Evolutionary conservation across 2,113 vertebrate species (phyloP), one percentile per base, ranked within the genome.

Genomic region (Regulus satrapa): DNA sequence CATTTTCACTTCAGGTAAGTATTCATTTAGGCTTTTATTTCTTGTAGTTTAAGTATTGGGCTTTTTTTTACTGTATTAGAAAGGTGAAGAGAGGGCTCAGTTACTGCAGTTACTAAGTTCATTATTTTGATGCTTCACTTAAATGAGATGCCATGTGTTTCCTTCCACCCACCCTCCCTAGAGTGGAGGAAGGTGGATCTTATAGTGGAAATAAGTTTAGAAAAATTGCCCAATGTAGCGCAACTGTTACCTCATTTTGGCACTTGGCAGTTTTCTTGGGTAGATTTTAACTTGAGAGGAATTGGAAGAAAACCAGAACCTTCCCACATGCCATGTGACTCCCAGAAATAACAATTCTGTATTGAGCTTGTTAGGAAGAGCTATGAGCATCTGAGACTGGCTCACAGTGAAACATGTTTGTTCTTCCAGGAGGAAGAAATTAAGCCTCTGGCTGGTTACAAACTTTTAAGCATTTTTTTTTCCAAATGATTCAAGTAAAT

Each of bases 321-420:
- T 84, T 97, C 92, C 94, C 80, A 97, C 95, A 32, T 85, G 48
- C 92, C 85, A 88, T 77, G 88, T 97, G 94, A 96, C 88, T 94
- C 92, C 85, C 89, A 94, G 87, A 94, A 95, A 96, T 97, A 95
- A 92, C 86, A 86, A 49, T 83, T 92, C 89, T 72, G 90, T 85
- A 21, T 85, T 94, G 84, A 91, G 45, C 68, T 91, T 81, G 83
- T 94, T 95, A 71, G 69, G 86, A 94, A 86, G 73, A 93, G 58
- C 94, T 96, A 48, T 32, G 83, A 92, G 73, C 56, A 89, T 94
- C 86, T 81, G 77, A 95, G 91, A 48, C 58, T 28, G 64, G 66
- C 58, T 85, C 36, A 31, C 46, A 89, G 61, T 61, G 64, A 95
- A 92, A 89, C 23, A 32, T 71, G 25, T 67, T 89, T 95, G 25